Evolutionary conservation across 2,888 invertebrate genomes (phyloP).

Genomic region (Ochlodes sylvanus): DNA sequence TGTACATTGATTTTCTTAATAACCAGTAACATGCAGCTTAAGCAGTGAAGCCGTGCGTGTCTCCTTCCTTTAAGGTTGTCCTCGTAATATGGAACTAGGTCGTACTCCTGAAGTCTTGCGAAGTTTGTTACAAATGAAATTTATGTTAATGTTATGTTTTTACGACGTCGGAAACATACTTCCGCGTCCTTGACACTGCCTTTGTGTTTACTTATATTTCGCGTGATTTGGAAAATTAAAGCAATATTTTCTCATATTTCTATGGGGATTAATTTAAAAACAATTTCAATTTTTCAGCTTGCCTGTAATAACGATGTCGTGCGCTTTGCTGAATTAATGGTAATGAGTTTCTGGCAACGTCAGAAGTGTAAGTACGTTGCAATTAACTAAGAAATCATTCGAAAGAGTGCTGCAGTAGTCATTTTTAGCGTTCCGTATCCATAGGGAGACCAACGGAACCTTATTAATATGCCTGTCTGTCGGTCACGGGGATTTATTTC

Average conservation of each 20-base stretch:
- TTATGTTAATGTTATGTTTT: conserved; percentile 42
- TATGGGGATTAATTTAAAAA: conserved; percentile 29
- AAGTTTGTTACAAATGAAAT: conserved; percentile 36
- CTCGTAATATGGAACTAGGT: conserved; percentile 40
- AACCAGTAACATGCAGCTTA: conserved; percentile 8
- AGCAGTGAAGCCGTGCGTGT: conserved; percentile 33
- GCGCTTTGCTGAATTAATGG: conserved; percentile 5
- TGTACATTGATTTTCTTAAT: conserved; percentile 7
- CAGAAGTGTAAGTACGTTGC: background rate
- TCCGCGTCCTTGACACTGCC: conserved; percentile 43
- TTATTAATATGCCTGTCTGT: no score
- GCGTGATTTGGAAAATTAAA: conserved; percentile 42
- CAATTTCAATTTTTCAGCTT: conserved; percentile 26
- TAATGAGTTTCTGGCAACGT: conserved; percentile 5
- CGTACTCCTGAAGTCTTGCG: conserved; percentile 27
- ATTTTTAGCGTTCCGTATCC: background rate
- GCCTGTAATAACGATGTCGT: conserved; percentile 21
- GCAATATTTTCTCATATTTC: conserved; percentile 10
- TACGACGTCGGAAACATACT: conserved; percentile 42
- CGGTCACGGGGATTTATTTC: no score
- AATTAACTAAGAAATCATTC: background rate
- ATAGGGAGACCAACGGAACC: no score
- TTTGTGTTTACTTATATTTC: conserved; percentile 40
- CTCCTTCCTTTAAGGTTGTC: conserved; percentile 29
- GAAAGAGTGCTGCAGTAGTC: background rate